Evolutionary conservation across 2,113 vertebrate genomes (phyloP), one percentile per base, ranked within the genome.

Genomic region (Agapornis roseicollis): DNA sequence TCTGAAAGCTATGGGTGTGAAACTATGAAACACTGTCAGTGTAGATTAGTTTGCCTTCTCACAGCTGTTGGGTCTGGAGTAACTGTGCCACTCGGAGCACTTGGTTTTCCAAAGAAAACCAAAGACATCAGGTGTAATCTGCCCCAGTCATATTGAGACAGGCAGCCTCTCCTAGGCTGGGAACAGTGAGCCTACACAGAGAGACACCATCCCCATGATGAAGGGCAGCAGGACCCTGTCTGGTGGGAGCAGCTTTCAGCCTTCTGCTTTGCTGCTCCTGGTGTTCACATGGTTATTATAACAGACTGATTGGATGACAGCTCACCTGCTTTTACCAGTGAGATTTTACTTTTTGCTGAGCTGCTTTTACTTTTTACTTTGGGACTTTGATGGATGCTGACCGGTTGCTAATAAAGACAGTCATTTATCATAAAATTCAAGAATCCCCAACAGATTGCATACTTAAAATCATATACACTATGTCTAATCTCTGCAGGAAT

Each of bases 291-390:
- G 47, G 37, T 72, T 65, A 49, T 46, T 33, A 44, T 22, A 77
- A 37, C 7, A 9, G 5, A 41, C 31, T 0, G 0, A 49, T 9
- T 0, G 1, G 29, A 47, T 2, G 4, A 52, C 18, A 27, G 60
- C 22, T 66, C 52, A 66, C 10, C 29, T 50, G 31, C 35, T 76
- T 82, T 55, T 58, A 76, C 16, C 1, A 2, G 84, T 55, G 53
- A 55, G 53, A 17, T 55, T 55, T 55, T 33, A 55, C 17, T 55
- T 19, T 33, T 55, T 55, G 19, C 53, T 55, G 53, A 55, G 29
- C 29, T 55, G 29, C 53, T 55, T 55, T 33, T 33, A 20, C 46
- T 47, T 55, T 55, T 55, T 55, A 5, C 61, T n/a, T 81, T 1
- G 1, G 19, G n/a, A 53, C 27, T 64, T 37, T 0, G 3, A 13